Percentiles rank a stretch among this genome's conserved stretches.
Evolutionary conservation across 2,888 invertebrate genomes (phyloP).

Genomic region (Leucozona laternaria): DNA sequence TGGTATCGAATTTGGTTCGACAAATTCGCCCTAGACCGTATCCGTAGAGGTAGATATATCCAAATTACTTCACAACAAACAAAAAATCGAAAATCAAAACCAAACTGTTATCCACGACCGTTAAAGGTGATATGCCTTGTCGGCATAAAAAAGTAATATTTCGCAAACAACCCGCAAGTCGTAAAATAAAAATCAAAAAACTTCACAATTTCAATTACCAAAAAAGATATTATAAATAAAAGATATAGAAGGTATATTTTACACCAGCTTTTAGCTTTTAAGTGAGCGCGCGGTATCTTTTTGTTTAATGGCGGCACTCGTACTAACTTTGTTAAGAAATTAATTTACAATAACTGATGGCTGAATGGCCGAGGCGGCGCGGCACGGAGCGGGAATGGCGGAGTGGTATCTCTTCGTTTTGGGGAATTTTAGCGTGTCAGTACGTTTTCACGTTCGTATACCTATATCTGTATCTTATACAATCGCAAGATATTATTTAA

Average conservation of each 20-base stretch:
- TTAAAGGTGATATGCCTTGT: background rate
- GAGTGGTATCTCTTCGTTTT: constrained; percentile 28
- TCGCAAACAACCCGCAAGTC: background rate
- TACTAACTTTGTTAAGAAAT: constrained; percentile 24
- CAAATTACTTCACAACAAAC: background rate
- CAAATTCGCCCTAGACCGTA: constrained; percentile 19
- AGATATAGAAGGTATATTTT: constrained; percentile 52
- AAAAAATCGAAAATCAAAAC: background rate
- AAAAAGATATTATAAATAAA: constrained; percentile 8
- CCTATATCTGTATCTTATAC: background rate
- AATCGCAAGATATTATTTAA: constrained; percentile 14
- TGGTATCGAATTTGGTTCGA: constrained; percentile 44
- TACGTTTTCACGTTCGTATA: constrained; percentile 23
- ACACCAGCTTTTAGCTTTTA: constrained; percentile 47
- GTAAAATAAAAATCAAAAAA: background rate
- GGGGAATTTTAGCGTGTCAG: constrained; percentile 69
- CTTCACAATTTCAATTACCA: constrained; percentile 20
- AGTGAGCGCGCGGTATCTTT: constrained; percentile 53
- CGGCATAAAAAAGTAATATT: constrained; percentile 11
- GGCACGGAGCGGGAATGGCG: background rate
- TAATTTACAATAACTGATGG: constrained; percentile 31
- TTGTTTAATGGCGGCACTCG: constrained; percentile 60
- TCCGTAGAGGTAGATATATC: too few relatives aligned
- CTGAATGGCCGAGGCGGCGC: background rate
- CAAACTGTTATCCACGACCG: background rate